Evolutionary conservation across 92 coral and sea anemone species (phyloP), one percentile per base, ranked within the genome.

Genomic region (Diadumene lineata): DNA sequence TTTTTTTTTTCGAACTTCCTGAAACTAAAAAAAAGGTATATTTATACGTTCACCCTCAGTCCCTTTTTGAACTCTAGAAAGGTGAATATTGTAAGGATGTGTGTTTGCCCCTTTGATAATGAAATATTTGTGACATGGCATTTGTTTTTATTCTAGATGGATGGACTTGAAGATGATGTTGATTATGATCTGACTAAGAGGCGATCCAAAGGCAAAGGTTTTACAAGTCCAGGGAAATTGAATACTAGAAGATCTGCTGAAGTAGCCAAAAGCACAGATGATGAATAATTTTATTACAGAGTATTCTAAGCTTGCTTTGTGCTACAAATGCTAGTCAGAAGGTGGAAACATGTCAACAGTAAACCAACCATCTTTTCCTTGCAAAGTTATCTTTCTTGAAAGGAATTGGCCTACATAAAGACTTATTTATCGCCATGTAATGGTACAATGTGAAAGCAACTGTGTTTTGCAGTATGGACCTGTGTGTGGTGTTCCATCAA

Each of bases 211-310:
- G 97, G 97, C 18, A 90, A 75, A 64, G 92, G 92, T 19, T 91
- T 91, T 65, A 91, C 86, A 74, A 87, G 97, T 73, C 97, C 97
- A 24, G 97, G 97, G 17, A 91, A 91, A 91, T 84, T 91, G 34
- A 88, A 80, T 69, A 81, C 66, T 70, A 84, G 82, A 78, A 63
- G 68, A 58, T 79, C 83, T 43, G 79, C 89, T 31, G 89, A 77
- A 66, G 31, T 56, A 16, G 77, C 74, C 73, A 68, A 73, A 75
- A 75, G 31, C 63, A 61, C 76, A 55, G 79, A 66, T 24, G 82
- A 56, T 34, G 58, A 56, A 19, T 60, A 61, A 62, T 26, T 1
- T 17, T 60, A 69, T 60, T 27, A n/a, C 17, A 3, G 27, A 1
- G 23, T 66, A 24, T 28, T 63, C 62, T 50, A n/a, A 57, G 18